phyloP scores from a whole-genome alignment of 2,888 invertebrate species.

The Macaria liturata region DNA sequence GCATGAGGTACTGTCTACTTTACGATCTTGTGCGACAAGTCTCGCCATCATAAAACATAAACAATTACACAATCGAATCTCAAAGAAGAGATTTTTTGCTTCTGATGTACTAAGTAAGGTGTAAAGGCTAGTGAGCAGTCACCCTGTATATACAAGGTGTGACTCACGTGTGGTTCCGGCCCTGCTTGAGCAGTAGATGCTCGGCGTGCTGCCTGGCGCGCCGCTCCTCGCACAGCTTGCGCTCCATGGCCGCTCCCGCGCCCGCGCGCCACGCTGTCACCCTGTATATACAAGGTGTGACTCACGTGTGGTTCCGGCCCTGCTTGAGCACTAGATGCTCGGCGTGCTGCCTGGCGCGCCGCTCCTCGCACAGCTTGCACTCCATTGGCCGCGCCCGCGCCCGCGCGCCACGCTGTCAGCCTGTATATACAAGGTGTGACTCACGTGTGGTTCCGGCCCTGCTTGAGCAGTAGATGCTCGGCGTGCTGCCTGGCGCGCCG shows the following conservation, averaged over 20 bases:
- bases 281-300: conserved; percentile 29
- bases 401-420: conserved; percentile 72
- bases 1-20: too few relatives aligned
- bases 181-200: conserved; percentile 84
- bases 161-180: conserved; percentile 31
- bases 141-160: neutral
- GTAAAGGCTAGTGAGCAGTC: too few relatives aligned
- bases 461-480: conserved; percentile 87
- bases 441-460: conserved; percentile 30
- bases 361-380: conserved; percentile 92
- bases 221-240: conserved; percentile 93
- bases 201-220: conserved; percentile 89
- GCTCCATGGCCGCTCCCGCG: conserved; percentile 90
- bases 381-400: conserved; percentile 89
- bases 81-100: too few relatives aligned
- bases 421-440: neutral
- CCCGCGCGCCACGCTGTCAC: conserved; percentile 77
- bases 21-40: too few relatives aligned
- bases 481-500: conserved; percentile 88
- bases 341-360: conserved; percentile 87
- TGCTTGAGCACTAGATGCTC: conserved; percentile 87
- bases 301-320: conserved; percentile 29
- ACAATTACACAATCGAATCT: too few relatives aligned
- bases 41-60: too few relatives aligned
- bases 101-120: too few relatives aligned